Evolutionary conservation across 2,113 vertebrate species (phyloP).

Genomic region (Pseudopipra pipra): DNA sequence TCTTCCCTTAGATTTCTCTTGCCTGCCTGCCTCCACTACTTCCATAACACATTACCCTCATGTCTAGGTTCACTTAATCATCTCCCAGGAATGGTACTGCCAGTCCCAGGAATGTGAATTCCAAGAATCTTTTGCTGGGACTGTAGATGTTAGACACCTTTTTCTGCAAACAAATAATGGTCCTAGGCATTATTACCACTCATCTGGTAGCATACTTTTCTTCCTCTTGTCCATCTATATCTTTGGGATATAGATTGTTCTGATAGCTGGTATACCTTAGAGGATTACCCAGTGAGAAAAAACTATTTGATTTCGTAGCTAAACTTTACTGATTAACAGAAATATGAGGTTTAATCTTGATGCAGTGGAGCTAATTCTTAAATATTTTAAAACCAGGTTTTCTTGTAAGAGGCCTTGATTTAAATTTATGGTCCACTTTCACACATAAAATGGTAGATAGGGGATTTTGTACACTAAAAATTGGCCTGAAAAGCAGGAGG

Average conservation of each 20-base stretch:
- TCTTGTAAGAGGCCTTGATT: background rate
- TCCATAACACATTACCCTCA: background rate
- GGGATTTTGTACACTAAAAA: background rate
- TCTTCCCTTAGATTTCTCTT: background rate
- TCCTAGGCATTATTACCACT: background rate
- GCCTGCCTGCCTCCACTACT: background rate
- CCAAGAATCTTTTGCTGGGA: background rate
- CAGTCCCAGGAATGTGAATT: background rate
- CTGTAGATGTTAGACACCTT: background rate
- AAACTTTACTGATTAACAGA: background rate
- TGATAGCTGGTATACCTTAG: background rate
- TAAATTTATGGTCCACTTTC: background rate
- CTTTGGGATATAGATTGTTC: background rate
- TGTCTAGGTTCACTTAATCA: background rate
- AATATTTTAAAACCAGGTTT: slow-evolving; percentile 9
- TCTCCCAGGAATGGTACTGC: background rate
- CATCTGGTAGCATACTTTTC: background rate
- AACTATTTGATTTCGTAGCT: background rate
- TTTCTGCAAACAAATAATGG: background rate
- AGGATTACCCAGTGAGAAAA: background rate
- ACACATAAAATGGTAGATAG: background rate
- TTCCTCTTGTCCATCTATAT: background rate
- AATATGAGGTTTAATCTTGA: background rate
- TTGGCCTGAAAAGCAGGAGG: background rate
- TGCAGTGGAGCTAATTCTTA: background rate